Percentiles rank a stretch among this genome's conserved stretches.
Evolutionary conservation across 2,797 vertebrate species (phyloP).

Genomic region (Salarias fasciatus): DNA sequence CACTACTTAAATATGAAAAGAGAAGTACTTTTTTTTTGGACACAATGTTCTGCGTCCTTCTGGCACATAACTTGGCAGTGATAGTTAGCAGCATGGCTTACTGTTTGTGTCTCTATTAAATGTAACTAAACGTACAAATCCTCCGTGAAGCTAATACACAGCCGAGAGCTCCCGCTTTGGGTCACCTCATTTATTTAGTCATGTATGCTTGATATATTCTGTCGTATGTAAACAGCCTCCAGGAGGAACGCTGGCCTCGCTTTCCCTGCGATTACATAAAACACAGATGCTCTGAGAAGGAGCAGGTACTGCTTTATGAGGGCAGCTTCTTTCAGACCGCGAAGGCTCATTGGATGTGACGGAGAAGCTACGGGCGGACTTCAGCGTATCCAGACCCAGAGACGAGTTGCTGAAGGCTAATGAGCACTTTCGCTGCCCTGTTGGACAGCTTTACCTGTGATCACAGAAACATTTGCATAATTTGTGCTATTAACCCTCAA

Average conservation of each 20-base stretch:
- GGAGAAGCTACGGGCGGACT: background rate
- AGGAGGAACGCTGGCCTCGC: background rate
- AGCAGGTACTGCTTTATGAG: background rate
- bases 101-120: background rate
- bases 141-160: background rate
- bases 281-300: background rate
- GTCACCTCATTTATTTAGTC: background rate
- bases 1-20: background rate
- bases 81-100: background rate
- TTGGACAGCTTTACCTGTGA: conserved; percentile 8
- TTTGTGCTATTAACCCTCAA: conserved; percentile 8
- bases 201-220: background rate
- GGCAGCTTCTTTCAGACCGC: background rate
- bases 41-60: background rate
- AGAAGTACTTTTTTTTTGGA: background rate
- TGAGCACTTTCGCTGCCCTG: conserved; percentile 2
- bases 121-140: background rate
- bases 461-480: conserved; percentile 2
- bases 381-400: conserved; percentile 1
- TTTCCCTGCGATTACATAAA: conserved; percentile 4
- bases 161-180: background rate
- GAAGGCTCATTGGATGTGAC: background rate
- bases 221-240: background rate
- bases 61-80: background rate
- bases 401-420: conserved; percentile 8